Base-by-base conservation (phyloP, 2,113 vertebrate species). In the Polypterus senegalus region DNA sequence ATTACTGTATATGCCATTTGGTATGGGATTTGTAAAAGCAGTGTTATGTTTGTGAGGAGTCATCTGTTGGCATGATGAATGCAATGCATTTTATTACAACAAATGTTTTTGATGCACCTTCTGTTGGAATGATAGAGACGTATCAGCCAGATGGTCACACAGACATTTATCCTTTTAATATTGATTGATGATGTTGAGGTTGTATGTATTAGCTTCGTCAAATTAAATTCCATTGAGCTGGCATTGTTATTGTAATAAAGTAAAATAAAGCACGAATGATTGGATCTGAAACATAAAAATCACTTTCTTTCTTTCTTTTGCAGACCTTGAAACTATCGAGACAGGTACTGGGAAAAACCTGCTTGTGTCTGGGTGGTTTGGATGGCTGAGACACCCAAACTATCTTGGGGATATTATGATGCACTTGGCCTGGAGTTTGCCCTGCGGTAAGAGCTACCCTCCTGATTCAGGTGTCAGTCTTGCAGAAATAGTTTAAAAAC, bases 341-440 rank as follows among this genome's bases (percentile, higher is more conserved):
- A 76, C 73, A 53, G 63, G 63, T 3, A 63, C 65, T 3, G 73
- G 73, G 53, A 63, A 65, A 54, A 66, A 60, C 51, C 70, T 76
- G 46, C 54, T 76, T 60, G 73, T 73, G 46, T 75, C 73, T 2
- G 67, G 70, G 10, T 76, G 74, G 74, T 76, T 74, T 4, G 73
- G 73, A 3, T 76, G 70, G 70, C 64, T 75, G 4, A 60, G 74
- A n/a, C 74, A 76, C 57, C 74, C 74, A 3, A 74, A 76, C 8
- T 76, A 76, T 44, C 49, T 71, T 4, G 74, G 74, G 49, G 74
- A 76, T 61, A 61, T 73, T 3, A 1, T 76, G 58, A 65, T 73
- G 66, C 67, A 51, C 65, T 53, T 74, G 5, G 67, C 73, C 62
- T 75, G 73, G 73, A 60, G 61, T 51, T 64, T 76, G 6, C 73